Conservation (phyloP, 2,888 invertebrate genomes). For the Hartigia nigra region DNA sequence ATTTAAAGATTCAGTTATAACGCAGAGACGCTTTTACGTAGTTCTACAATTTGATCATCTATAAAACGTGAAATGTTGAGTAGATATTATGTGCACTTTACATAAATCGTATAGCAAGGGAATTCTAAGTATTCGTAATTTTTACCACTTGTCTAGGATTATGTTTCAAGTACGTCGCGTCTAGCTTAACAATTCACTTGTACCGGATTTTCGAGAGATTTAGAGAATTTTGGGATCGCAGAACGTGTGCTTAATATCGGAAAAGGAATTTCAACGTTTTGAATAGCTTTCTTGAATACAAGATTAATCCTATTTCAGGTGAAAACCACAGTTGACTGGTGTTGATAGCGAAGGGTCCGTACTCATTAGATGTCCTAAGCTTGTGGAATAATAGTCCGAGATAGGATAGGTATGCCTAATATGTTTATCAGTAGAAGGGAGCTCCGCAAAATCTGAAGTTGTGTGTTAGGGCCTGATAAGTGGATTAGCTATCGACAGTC, state of each 20-base stretch:
- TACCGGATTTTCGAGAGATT: neutral
- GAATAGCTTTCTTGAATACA: neutral
- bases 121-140: neutral
- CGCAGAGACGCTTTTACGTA: neutral
- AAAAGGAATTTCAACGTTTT: neutral
- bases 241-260: neutral
- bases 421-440: constrained; percentile 27
- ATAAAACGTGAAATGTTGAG: neutral
- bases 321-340: constrained; percentile 8
- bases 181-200: neutral
- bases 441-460: constrained; percentile 4
- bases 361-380: constrained; percentile 23
- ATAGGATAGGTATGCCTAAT: constrained; percentile 36
- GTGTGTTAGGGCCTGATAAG: constrained; percentile 38
- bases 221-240: neutral
- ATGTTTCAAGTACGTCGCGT: neutral
- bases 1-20: too few species aligned
- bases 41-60: neutral
- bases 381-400: constrained; percentile 26
- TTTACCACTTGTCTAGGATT: neutral
- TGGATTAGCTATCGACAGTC: constrained; percentile 47
- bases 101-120: neutral
- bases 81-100: neutral
- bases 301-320: neutral
- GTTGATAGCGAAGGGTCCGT: constrained; percentile 6